These are phyloP conservation scores for Aphidius gifuensis DNA, from an alignment of 1,140 invertebrate genomes.

Conservation along the genomic window DNA sequence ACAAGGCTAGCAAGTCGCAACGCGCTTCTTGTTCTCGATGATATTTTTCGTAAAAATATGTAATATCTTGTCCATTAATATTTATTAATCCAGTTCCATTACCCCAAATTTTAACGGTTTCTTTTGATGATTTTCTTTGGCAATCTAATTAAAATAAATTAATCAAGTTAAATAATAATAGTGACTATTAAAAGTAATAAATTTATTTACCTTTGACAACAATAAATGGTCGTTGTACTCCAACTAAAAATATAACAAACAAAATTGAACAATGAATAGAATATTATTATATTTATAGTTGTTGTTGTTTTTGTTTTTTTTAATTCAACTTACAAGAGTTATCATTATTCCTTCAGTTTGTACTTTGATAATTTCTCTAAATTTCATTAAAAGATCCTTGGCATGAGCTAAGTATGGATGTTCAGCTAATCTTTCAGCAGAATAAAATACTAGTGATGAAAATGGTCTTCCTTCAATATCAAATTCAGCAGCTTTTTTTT, in stretches of 20 bases:
- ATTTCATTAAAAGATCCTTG: constrained; percentile 72
- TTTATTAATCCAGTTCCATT: constrained; percentile 79
- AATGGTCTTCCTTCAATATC: constrained; percentile 82
- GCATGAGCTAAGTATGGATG: constrained; percentile 69
- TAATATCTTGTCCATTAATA: constrained; percentile 78
- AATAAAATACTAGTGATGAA: constrained; percentile 77
- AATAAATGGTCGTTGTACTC: constrained; percentile 32
- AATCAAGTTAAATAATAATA: not conserved
- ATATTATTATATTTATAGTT: constrained; percentile 3
- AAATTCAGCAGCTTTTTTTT: constrained; percentile 85
- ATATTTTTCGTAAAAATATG: constrained; percentile 69
- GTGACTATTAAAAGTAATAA: not conserved
- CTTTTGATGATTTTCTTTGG: constrained; percentile 68
- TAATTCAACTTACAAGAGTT: constrained; percentile 41
- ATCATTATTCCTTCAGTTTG: constrained; percentile 58
- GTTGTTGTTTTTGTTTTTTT: no score
- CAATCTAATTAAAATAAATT: constrained; percentile 58
- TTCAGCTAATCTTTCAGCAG: constrained; percentile 67
- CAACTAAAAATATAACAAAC: constrained; percentile 28
- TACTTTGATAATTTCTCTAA: constrained; percentile 57
- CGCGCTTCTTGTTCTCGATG: constrained; percentile 76
- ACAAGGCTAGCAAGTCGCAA: no score
- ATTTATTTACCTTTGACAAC: constrained; percentile 29
- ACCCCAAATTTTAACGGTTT: constrained; percentile 63
- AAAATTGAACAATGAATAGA: constrained; percentile 8